A percentile compares a stretch with the other conserved stretches of the same genome.
Evolutionary conservation across 2,797 vertebrate species (phyloP).

Genomic region (Novumbra hubbsi): DNA sequence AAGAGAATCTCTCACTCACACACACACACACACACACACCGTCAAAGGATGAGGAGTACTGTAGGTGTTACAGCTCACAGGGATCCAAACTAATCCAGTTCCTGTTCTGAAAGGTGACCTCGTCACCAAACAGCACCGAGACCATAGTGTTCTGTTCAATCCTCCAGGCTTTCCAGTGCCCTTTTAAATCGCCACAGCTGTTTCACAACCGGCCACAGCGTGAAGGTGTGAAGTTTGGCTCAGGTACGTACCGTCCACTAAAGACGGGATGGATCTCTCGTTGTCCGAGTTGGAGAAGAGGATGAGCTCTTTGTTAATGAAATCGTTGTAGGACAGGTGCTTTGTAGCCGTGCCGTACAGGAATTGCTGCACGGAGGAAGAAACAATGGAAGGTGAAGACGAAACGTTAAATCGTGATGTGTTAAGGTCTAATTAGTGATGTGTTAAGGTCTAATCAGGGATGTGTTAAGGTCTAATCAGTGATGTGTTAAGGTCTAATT

Average conservation of each 20-base stretch:
- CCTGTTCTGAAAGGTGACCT: background rate
- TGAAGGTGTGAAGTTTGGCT: background rate
- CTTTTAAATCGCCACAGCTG: slow-evolving; percentile 14
- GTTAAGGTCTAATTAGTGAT: background rate
- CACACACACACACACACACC: slow-evolving; percentile 10
- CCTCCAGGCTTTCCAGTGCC: background rate
- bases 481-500: background rate
- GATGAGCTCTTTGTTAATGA: slow-evolving; percentile 99
- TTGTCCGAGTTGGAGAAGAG: slow-evolving; percentile 99
- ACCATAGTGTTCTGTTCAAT: background rate
- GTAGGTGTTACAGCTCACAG: background rate
- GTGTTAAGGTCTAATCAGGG: background rate
- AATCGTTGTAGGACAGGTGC: slow-evolving; percentile 97
- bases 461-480: background rate
- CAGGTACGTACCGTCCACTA: slow-evolving; percentile 89
- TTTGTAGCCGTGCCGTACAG: slow-evolving; percentile 91
- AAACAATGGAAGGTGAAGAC: background rate
- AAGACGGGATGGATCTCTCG: slow-evolving; percentile 94
- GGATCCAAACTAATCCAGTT: background rate
- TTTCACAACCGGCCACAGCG: background rate
- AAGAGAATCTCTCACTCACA: background rate
- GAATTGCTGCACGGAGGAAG: slow-evolving; percentile 82
- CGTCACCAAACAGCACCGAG: background rate
- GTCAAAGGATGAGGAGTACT: background rate
- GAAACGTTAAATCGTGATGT: background rate